Percentiles rank a stretch among this genome's conserved stretches.
These are phyloP conservation scores for Sepioteuthis lessoniana DNA, from an alignment of 2,888 invertebrate genomes.

Conservation along the genomic window DNA sequence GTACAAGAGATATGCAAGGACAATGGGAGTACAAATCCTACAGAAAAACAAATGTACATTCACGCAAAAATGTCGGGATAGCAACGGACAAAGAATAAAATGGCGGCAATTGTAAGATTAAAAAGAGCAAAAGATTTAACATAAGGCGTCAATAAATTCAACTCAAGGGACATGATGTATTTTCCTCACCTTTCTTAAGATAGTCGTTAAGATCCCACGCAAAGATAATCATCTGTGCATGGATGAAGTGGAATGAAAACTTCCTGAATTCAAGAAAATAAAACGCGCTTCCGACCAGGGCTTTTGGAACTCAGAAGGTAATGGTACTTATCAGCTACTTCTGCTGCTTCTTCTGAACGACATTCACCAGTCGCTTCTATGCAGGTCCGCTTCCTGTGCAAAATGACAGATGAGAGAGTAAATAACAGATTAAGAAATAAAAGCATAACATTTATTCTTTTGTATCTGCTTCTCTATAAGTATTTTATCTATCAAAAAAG, in stretches of 20 bases:
- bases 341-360: slow-evolving; percentile 17
- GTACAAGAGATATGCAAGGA: no score
- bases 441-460: not conserved
- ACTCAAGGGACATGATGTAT: not conserved
- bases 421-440: not conserved
- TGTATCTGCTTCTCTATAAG: not conserved
- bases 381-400: not conserved
- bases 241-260: not conserved
- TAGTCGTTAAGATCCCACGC: not conserved
- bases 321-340: slow-evolving; percentile 6
- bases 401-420: not conserved
- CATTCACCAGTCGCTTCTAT: not conserved
- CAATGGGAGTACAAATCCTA: not conserved
- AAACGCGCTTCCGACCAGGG: not conserved
- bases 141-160: not conserved
- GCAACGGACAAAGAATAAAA: not conserved
- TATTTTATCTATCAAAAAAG: not conserved
- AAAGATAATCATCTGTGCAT: not conserved
- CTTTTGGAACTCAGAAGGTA: not conserved
- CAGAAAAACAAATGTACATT: not conserved
- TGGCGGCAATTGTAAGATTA: not conserved
- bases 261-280: not conserved
- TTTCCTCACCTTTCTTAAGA: not conserved
- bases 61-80: not conserved
- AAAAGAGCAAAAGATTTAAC: not conserved